A percentile compares a stretch with the other conserved stretches of the same genome.
phyloP scores from a whole-genome alignment of 1,140 invertebrate genomes.

The Pectinophora gossypiella region DNA sequence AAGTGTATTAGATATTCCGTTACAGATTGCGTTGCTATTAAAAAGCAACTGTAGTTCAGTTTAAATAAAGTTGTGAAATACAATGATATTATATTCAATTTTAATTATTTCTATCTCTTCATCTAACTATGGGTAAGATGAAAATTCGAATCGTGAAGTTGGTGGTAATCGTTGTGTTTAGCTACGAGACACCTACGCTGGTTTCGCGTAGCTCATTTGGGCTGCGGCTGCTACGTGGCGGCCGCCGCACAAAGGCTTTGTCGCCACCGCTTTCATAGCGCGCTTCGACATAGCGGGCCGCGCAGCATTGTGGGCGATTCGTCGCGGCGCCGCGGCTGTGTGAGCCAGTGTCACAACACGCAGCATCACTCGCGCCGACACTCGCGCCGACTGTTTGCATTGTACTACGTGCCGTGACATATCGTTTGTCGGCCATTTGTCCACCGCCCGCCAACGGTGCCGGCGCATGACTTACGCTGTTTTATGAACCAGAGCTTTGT shows the following conservation, averaged over 20 bases:
- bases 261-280: conserved; percentile 35
- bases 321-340: conserved; percentile 45
- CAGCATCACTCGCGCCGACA: conserved; percentile 52
- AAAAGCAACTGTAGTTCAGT: too few relatives aligned
- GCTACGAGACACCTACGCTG: neutral
- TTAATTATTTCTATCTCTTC: too few relatives aligned
- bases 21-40: too few relatives aligned
- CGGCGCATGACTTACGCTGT: conserved; percentile 31
- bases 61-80: too few relatives aligned
- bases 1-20: too few relatives aligned
- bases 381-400: conserved; percentile 64
- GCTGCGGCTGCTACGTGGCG: conserved; percentile 20
- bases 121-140: too few relatives aligned
- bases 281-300: conserved; percentile 22
- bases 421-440: conserved; percentile 42
- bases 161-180: too few relatives aligned
- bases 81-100: too few relatives aligned
- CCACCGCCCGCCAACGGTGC: conserved; percentile 28
- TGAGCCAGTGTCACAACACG: conserved; percentile 47
- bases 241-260: conserved; percentile 49
- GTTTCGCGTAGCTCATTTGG: too few relatives aligned
- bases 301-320: conserved; percentile 50
- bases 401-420: conserved; percentile 67
- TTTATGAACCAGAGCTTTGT: conserved; percentile 48
- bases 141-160: too few relatives aligned